phyloP scores from a whole-genome alignment of 2,797 vertebrate genomes.

The Sarcophilus harrisii region DNA sequence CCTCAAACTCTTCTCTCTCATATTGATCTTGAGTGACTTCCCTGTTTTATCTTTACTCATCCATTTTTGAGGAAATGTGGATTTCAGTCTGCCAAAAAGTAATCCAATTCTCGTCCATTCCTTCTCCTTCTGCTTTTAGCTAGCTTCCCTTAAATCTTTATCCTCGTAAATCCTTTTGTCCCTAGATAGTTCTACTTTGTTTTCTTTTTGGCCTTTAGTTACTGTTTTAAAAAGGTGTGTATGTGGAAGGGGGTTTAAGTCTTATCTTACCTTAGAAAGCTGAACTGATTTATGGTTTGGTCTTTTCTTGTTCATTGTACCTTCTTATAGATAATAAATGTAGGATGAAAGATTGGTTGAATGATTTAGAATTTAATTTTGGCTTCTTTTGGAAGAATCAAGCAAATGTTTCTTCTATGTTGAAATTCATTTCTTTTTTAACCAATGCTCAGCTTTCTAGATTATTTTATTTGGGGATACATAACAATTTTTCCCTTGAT shows the following conservation, averaged over 20 bases:
- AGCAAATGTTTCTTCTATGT: background rate
- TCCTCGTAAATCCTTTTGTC: background rate
- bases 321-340: background rate
- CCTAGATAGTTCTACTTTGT: background rate
- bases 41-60: background rate
- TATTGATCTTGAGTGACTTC: background rate
- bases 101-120: background rate
- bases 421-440: background rate
- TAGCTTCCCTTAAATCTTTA: background rate
- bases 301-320: background rate
- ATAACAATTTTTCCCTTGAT: background rate
- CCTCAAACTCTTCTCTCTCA: background rate
- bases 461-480: background rate
- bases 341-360: background rate
- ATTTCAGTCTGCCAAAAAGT: background rate
- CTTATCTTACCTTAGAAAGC: background rate
- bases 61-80: background rate
- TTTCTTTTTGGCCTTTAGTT: background rate
- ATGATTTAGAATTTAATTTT: background rate
- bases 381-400: background rate
- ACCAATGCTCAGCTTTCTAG: background rate
- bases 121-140: background rate
- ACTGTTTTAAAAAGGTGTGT: background rate
- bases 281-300: background rate
- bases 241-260: no score